Evolutionary conservation across 2,113 vertebrate genomes (phyloP).

Genomic region (Ciconia maguari): DNA sequence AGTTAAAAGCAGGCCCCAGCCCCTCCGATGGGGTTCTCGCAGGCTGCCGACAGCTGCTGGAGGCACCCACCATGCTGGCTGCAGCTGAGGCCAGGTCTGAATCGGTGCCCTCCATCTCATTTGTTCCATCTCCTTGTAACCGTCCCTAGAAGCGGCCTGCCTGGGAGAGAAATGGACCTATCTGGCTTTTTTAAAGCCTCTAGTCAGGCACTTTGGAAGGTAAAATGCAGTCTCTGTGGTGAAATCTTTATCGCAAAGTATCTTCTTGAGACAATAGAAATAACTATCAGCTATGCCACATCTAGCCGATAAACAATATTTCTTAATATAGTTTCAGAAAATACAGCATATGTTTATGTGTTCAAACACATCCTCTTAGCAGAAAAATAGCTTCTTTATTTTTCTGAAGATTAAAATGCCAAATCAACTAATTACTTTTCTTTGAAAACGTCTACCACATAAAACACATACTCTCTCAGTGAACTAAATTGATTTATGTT

Average conservation of each 20-base stretch:
- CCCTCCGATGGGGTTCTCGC: background rate
- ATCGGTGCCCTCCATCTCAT: background rate
- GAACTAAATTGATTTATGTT: constrained; percentile 59
- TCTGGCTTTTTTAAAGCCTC: background rate
- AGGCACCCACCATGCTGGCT: background rate
- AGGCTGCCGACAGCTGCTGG: background rate
- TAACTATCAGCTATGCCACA: background rate
- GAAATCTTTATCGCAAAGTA: background rate
- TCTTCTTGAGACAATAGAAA: background rate
- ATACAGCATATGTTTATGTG: background rate
- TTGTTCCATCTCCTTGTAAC: no score
- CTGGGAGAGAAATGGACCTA: background rate
- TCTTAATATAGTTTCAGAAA: constrained; percentile 1
- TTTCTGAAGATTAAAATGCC: constrained; percentile 63
- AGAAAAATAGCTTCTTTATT: constrained; percentile 50
- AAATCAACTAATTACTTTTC: constrained; percentile 60
- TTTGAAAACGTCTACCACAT: constrained; percentile 55
- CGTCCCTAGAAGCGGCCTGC: fast-evolving
- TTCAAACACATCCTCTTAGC: constrained; percentile 29
- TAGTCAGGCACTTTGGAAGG: background rate
- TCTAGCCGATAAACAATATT: background rate
- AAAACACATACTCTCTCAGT: background rate
- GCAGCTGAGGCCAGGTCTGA: background rate
- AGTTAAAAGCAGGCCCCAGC: no score
- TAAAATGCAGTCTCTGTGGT: background rate